Base-by-base conservation (phyloP, 2,113 vertebrate genomes). In the Nannospalax galili region DNA sequence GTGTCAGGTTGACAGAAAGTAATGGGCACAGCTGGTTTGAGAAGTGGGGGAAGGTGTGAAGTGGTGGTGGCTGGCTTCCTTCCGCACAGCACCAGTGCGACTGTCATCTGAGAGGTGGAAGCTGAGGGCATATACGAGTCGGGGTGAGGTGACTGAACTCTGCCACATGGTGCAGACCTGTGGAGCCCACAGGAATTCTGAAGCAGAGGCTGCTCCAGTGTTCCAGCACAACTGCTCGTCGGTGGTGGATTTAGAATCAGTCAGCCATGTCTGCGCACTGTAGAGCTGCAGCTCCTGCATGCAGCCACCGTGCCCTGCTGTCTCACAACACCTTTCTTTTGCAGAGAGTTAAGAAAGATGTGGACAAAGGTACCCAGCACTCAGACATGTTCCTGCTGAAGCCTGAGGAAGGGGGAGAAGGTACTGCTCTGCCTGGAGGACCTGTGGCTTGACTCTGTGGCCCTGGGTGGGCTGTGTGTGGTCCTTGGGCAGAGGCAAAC, bases 301-400 rank as follows among this genome's bases (percentile, higher is more conserved):
- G 64, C 9, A 22, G 52, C 62, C 8, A 28, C 8, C 56, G 42
- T 72, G 15, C 52, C 32, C 1, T 0, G 5, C 62, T 15, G 20
- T 89, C 70, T 92, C 64, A 8, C 0, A 0, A 75, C 93, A 81
- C 80, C 3, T 64, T 26, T 92, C 90, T 94, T 95, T 85, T 96
- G 16, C 97, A 99, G 99, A 99, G 98, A 98, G 98, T 99, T 65
- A 99, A 99, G 98, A 99, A 99, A 22, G 99, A 99, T 4, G 99
- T 99, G 73, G 99, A 99, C 98, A 99, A 98, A 97, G 99, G 99
- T 92, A 99, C 98, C 74, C 99, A 99, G 96, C 99, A 99, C 94
- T 98, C 99, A 0, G 99, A 99, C 96, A 99, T 99, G 99, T 99
- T 99, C 96, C 98, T 99, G 65, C 97, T 99, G 96, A 99, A 98